These are phyloP conservation scores for Coryphaenoides rupestris DNA, from an alignment of 2,113 vertebrate genomes.

Conservation along the genomic window DNA sequence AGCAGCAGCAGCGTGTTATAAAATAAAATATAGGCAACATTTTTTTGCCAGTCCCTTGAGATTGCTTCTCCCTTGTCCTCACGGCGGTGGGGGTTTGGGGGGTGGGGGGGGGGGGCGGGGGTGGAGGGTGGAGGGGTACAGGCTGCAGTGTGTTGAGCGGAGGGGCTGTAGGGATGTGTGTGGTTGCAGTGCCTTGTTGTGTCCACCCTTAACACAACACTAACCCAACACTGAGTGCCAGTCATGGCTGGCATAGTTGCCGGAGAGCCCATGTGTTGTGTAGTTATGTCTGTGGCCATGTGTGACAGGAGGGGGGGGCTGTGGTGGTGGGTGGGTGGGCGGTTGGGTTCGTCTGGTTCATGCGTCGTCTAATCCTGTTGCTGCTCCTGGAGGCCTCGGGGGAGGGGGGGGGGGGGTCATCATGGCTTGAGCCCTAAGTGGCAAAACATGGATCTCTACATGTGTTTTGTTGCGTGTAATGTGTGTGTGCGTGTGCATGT, in stretches of 20 bases:
- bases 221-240: slow-evolving; percentile 59
- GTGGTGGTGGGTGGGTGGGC: slow-evolving; percentile 26
- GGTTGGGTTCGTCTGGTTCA: slow-evolving; percentile 38
- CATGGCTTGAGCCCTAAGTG: background rate
- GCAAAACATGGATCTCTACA: slow-evolving; percentile 13
- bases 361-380: slow-evolving; percentile 35
- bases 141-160: too few relatives aligned
- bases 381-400: slow-evolving; percentile 12
- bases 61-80: too few relatives aligned
- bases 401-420: too few relatives aligned
- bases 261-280: slow-evolving; percentile 56
- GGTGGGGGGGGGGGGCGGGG: too few relatives aligned
- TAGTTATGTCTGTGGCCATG: slow-evolving; percentile 51
- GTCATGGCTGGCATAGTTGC: slow-evolving; percentile 62
- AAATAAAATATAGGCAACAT: too few relatives aligned
- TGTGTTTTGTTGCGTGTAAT: slow-evolving; percentile 10
- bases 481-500: background rate
- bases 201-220: slow-evolving; percentile 62
- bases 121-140: too few relatives aligned
- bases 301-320: slow-evolving; percentile 9
- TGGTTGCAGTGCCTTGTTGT: slow-evolving; percentile 47
- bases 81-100: too few relatives aligned
- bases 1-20: too few relatives aligned
- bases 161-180: too few relatives aligned
- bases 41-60: too few relatives aligned